Conservation (phyloP, 2,888 invertebrate genomes). For the Ischnus inquisitorius region DNA sequence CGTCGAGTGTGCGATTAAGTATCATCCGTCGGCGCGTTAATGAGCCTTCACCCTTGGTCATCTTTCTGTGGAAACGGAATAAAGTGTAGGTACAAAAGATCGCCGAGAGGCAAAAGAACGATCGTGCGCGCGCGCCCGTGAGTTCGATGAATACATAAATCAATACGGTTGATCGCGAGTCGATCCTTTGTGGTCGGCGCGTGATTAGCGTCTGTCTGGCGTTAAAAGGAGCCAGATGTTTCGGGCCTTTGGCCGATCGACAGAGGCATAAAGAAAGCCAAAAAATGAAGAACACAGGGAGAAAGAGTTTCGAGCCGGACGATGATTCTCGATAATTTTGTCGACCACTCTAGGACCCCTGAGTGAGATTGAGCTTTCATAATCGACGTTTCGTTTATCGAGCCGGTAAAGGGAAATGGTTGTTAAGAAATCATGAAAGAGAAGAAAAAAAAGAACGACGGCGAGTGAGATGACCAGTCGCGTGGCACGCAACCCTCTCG, state of each 20-base stretch:
- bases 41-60: constrained; percentile 50
- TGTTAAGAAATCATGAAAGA: background rate
- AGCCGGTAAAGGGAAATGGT: constrained; percentile 1
- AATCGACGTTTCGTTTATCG: constrained; percentile 52
- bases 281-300: constrained; percentile 48
- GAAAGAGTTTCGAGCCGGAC: constrained; percentile 30
- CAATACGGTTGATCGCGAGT: constrained; percentile 68
- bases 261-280: constrained; percentile 33
- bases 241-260: constrained; percentile 51
- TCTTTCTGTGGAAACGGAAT: constrained; percentile 36
- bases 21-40: constrained; percentile 55
- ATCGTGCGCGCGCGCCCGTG: constrained; percentile 30
- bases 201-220: constrained; percentile 73
- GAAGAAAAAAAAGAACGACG: constrained; percentile 5
- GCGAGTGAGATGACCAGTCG: constrained; percentile 46
- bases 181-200: constrained; percentile 69
- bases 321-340: constrained; percentile 65
- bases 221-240: constrained; percentile 73
- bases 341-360: constrained; percentile 36
- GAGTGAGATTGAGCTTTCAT: constrained; percentile 55
- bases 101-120: constrained; percentile 26
- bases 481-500: constrained; percentile 61
- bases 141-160: constrained; percentile 74
- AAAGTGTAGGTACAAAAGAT: constrained; percentile 51
- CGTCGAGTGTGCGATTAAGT: constrained; percentile 55